Percentiles rank a stretch among this genome's conserved stretches.
Conservation (phyloP, 2,888 invertebrate genomes). For the Patella pellucida region DNA sequence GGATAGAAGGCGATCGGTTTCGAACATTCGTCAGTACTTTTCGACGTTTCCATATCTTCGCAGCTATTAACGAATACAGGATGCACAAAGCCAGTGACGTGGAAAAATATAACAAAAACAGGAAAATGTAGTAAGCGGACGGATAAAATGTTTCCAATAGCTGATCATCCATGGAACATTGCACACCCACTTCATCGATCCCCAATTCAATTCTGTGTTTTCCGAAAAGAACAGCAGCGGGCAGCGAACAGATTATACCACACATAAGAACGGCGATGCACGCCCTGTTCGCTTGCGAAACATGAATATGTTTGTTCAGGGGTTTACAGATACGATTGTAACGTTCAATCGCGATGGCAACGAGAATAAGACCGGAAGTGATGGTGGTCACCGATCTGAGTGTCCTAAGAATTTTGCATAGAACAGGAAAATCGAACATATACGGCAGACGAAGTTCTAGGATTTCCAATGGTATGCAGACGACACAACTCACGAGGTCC, state of each 20-base stretch:
- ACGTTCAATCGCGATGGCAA: conserved; percentile 39
- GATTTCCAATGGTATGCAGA: conserved; percentile 36
- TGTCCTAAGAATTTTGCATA: conserved; percentile 33
- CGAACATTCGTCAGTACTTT: conserved; percentile 29
- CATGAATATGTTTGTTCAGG: conserved; percentile 26
- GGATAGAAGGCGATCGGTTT: conserved; percentile 11
- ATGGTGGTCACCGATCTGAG: conserved; percentile 30
- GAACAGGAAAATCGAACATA: conserved; percentile 24
- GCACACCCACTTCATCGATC: not conserved
- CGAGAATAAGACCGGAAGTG: conserved; percentile 34
- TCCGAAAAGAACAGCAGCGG: conserved; percentile 31
- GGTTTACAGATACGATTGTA: conserved; percentile 38
- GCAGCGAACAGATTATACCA: conserved; percentile 31
- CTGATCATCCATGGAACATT: conserved; percentile 22
- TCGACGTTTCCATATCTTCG: conserved; percentile 31
- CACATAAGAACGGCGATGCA: conserved; percentile 28
- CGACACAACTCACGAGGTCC: conserved; percentile 35
- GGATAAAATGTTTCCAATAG: conserved; percentile 22
- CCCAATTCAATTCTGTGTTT: conserved; percentile 9
- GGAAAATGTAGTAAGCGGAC: conserved; percentile 22
- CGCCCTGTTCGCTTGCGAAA: conserved; percentile 25
- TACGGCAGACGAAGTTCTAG: conserved; percentile 29
- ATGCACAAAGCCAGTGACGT: conserved; percentile 24
- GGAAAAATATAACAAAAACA: conserved; percentile 31
- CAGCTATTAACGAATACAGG: conserved; percentile 30